These are phyloP conservation scores for Etheostoma cragini DNA, from an alignment of 2,113 vertebrate genomes.

Conservation along the genomic window DNA sequence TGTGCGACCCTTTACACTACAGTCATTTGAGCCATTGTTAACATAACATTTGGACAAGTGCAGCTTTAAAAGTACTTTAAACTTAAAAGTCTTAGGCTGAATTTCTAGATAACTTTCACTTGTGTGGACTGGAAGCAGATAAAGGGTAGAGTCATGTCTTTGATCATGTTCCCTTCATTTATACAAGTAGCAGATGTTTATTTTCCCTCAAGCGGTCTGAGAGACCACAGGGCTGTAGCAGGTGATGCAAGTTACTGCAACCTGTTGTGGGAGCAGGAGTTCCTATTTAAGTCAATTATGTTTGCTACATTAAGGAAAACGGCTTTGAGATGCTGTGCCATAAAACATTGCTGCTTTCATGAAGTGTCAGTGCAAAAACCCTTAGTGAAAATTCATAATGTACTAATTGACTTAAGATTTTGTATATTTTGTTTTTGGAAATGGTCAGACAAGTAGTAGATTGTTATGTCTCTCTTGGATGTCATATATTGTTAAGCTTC, in stretches of 20 bases:
- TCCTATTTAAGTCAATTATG: conserved; percentile 14
- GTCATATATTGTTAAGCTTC: too few species aligned
- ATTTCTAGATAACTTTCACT: background rate
- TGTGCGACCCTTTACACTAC: too few species aligned
- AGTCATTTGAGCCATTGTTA: too few species aligned
- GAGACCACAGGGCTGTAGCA: background rate
- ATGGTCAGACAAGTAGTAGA: too few species aligned
- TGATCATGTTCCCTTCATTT: conserved; percentile 20
- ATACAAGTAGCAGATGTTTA: conserved; percentile 1
- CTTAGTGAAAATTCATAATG: background rate
- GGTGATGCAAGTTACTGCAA: background rate
- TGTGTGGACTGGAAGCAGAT: background rate
- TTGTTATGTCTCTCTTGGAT: too few species aligned
- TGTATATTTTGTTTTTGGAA: too few species aligned
- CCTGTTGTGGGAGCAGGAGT: background rate
- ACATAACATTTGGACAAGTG: too few species aligned
- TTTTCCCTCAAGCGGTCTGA: background rate
- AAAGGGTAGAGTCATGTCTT: conserved; percentile 9
- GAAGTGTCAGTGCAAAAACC: background rate
- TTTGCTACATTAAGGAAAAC: background rate
- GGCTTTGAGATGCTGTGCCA: background rate
- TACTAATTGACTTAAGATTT: background rate
- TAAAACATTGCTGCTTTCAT: background rate
- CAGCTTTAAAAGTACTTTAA: too few species aligned
- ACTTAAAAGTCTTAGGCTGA: background rate